phyloP scores from a whole-genome alignment of 2,888 invertebrate genomes.

The Sepioteuthis lessoniana region DNA sequence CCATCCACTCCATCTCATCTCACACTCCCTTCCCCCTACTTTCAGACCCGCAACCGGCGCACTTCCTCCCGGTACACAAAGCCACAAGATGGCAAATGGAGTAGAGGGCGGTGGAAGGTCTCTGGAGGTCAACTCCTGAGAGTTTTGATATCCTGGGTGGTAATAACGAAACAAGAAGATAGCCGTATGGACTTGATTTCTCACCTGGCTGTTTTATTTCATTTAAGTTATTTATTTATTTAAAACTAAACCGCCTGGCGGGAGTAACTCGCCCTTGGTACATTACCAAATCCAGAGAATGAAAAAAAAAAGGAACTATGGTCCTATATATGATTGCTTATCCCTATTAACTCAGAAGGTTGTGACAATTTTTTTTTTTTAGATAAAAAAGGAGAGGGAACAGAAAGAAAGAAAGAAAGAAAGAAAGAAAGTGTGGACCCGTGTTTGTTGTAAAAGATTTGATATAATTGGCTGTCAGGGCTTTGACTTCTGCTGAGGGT shows the following conservation, averaged over 20 bases:
- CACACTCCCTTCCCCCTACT: neutral
- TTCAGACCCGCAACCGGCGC: neutral
- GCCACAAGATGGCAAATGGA: slow-evolving; percentile 1
- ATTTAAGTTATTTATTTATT: neutral
- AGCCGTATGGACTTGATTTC: neutral
- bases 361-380: too few relatives aligned
- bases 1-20: neutral
- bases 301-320: too few relatives aligned
- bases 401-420: neutral
- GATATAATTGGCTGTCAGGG: neutral
- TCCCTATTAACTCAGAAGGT: neutral
- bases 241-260: neutral
- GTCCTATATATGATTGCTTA: neutral
- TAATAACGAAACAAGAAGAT: neutral
- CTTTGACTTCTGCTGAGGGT: neutral
- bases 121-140: neutral
- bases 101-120: slow-evolving; percentile 33
- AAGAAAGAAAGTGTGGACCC: neutral
- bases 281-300: neutral
- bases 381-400: neutral
- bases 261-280: neutral
- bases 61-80: neutral
- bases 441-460: neutral
- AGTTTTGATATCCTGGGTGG: neutral
- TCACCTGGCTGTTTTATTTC: neutral